phyloP scores from a whole-genome alignment of 2,113 vertebrate species.

The Otus sunia region DNA sequence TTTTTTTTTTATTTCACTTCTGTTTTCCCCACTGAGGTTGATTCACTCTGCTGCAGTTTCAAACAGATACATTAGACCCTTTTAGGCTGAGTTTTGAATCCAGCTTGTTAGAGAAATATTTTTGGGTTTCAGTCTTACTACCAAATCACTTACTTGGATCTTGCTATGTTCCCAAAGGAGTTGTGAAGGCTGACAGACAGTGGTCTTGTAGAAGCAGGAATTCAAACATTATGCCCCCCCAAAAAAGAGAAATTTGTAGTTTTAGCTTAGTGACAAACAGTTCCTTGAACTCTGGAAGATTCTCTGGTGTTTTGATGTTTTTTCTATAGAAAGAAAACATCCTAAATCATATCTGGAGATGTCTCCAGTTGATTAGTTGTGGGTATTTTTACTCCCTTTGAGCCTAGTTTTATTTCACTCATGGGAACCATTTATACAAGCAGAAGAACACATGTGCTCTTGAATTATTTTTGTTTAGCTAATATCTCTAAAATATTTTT shows the following conservation, averaged over 20 bases:
- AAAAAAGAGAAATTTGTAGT: background rate
- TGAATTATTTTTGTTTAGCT: slow-evolving; percentile 9
- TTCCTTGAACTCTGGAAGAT: background rate
- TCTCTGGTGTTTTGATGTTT: background rate
- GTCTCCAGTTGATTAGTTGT: slow-evolving; percentile 1
- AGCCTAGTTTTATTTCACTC: background rate
- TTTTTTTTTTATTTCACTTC: background rate
- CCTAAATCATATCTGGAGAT: background rate
- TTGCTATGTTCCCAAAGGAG: background rate
- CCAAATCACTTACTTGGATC: background rate
- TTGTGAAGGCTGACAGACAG: background rate
- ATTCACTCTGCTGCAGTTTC: background rate
- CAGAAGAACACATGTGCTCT: background rate
- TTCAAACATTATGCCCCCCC: background rate
- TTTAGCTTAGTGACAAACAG: background rate
- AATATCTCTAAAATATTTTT: background rate
- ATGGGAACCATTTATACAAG: background rate
- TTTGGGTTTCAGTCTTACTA: background rate
- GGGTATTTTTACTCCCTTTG: background rate
- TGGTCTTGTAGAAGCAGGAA: background rate
- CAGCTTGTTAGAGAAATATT: background rate
- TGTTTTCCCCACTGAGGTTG: background rate
- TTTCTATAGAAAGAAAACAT: background rate
- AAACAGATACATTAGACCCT: background rate
- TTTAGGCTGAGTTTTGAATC: background rate